These are phyloP conservation scores for Nephrocerus scutellatus DNA, from an alignment of 2,888 invertebrate genomes.

Conservation along the genomic window DNA sequence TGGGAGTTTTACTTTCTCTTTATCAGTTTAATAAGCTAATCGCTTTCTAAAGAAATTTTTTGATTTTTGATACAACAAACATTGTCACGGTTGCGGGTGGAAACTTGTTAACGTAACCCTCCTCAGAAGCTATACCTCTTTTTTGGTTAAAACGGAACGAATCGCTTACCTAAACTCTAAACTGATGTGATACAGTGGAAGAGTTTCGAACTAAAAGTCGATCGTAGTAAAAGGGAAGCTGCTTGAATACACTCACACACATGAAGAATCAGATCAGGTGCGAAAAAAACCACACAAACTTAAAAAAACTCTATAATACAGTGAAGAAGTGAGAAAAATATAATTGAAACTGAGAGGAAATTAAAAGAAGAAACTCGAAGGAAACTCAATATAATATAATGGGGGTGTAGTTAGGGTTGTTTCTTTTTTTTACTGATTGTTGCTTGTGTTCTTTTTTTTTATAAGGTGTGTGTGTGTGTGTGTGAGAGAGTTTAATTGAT, in stretches of 20 bases:
- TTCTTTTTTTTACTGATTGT: constrained; percentile 23
- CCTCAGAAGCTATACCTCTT: too few relatives aligned
- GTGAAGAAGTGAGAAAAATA: constrained; percentile 1
- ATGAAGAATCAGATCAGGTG: not conserved
- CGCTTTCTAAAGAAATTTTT: constrained; percentile 15
- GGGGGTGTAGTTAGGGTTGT: too few relatives aligned
- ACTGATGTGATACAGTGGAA: too few relatives aligned
- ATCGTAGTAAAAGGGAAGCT: too few relatives aligned
- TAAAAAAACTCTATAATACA: constrained; percentile 9
- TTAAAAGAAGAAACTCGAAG: constrained; percentile 12
- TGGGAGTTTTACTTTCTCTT: constrained; percentile 11
- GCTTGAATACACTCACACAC: too few relatives aligned
- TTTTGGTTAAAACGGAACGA: too few relatives aligned
- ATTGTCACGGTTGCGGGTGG: too few relatives aligned
- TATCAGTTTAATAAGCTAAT: constrained; percentile 7
- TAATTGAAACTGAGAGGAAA: constrained; percentile 15
- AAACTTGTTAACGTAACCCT: too few relatives aligned
- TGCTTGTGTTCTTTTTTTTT: constrained; percentile 27
- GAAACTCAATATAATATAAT: constrained; percentile 14
- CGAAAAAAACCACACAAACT: constrained; percentile 10
- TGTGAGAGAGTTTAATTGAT: too few relatives aligned
- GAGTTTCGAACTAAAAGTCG: too few relatives aligned
- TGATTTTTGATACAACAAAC: too few relatives aligned
- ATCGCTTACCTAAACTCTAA: too few relatives aligned
- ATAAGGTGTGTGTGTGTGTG: constrained; percentile 36